These are phyloP conservation scores for Taurulus bubalis DNA, from an alignment of 2,113 vertebrate species.

Conservation along the genomic window DNA sequence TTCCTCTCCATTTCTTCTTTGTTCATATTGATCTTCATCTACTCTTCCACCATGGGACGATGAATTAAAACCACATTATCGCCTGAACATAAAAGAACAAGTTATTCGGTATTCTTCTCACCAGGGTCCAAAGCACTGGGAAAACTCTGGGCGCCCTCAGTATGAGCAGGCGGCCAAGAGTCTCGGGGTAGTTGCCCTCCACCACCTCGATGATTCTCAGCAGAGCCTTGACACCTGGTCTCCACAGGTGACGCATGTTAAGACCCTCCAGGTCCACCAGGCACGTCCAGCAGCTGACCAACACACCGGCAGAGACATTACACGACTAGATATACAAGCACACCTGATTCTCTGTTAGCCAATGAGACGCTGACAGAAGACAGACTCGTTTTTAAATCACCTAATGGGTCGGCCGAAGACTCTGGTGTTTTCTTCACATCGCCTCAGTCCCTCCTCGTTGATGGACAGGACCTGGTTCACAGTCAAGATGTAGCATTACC, in stretches of 20 bases:
- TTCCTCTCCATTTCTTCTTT: not conserved
- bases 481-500: constrained; percentile 2
- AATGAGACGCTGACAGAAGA: not conserved
- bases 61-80: not conserved
- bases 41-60: not conserved
- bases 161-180: constrained; percentile 92
- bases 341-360: not conserved
- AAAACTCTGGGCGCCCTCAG: constrained; percentile 93
- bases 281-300: constrained; percentile 93
- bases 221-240: constrained; percentile 94
- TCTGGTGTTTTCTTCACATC: constrained; percentile 94
- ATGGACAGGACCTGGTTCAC: constrained; percentile 90
- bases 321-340: not conserved
- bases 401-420: constrained; percentile 95
- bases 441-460: constrained; percentile 94
- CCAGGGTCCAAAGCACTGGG: constrained; percentile 95
- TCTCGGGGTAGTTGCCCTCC: constrained; percentile 97
- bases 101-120: constrained; percentile 67
- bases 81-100: not conserved
- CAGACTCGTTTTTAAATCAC: constrained; percentile 66
- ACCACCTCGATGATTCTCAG: constrained; percentile 97
- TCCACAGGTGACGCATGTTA: constrained; percentile 97
- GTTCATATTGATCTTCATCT: not conserved
- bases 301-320: not conserved
- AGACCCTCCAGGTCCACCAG: constrained; percentile 96